Percentiles rank a stretch among this genome's conserved stretches.
Conservation (phyloP, 2,888 invertebrate genomes). For the Drosophila planitibia region DNA sequence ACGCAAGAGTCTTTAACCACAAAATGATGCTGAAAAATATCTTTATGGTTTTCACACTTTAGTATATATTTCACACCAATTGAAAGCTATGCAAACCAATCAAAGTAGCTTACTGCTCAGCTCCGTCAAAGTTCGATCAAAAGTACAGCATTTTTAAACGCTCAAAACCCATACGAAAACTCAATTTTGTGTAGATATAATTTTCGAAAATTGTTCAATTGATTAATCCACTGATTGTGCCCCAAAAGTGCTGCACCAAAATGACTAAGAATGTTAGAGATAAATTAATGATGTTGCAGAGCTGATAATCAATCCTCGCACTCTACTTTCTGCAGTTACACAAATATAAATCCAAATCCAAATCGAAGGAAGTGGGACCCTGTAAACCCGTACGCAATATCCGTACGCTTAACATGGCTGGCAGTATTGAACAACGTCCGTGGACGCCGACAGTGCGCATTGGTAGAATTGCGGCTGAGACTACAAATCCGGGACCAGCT, state of each 20-base stretch:
- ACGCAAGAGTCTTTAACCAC: neutral
- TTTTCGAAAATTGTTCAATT: neutral
- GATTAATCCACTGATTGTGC: neutral
- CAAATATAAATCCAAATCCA: neutral
- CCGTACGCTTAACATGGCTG: slow-evolving; percentile 82
- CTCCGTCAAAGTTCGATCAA: neutral
- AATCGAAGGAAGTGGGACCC: slow-evolving; percentile 35
- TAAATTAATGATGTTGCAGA: neutral
- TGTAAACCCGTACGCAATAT: slow-evolving; percentile 56
- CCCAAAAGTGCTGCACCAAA: slow-evolving; percentile 22
- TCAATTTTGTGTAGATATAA: slow-evolving; percentile 6
- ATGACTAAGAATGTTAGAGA: slow-evolving; percentile 30
- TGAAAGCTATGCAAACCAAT: neutral
- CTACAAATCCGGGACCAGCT: slow-evolving; percentile 94
- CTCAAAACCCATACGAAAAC: neutral
- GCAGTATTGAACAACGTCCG: slow-evolving; percentile 92
- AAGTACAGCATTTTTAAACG: neutral
- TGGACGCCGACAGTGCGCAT: slow-evolving; percentile 96
- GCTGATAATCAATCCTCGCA: neutral
- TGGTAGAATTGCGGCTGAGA: slow-evolving; percentile 95
- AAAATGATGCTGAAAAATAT: neutral
- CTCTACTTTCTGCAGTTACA: slow-evolving; percentile 15
- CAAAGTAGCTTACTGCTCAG: neutral
- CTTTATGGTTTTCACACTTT: neutral
- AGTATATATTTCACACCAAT: neutral